Base-by-base conservation (phyloP, 2,888 invertebrate species). In the Caenorhabditis imperialis region DNA sequence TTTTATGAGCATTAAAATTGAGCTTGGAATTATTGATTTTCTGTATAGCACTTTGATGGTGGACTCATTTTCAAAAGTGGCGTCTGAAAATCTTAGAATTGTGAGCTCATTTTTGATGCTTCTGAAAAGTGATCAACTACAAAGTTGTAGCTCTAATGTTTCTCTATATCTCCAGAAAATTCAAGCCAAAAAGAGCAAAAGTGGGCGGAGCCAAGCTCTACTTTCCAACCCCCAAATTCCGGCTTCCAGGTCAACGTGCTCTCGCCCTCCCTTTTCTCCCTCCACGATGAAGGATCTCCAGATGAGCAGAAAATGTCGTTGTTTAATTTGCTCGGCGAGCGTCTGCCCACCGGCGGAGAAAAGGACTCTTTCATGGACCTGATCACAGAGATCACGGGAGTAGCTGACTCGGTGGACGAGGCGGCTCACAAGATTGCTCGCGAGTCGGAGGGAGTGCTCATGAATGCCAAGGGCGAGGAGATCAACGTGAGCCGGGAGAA, bases 321-420 rank as follows among this genome's bases (percentile, higher is more conserved):
- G n/a, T n/a, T n/a, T n/a, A n/a, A n/a, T n/a, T n/a, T n/a, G n/a
- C n/a, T n/a, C n/a, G n/a, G n/a, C n/a, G n/a, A n/a, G n/a, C n/a
- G n/a, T n/a, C 33, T 78, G 6, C 33, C 54, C 0, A 10, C 6
- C 10, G 84, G 71, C 16, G 55, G 69, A 0, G 84, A 84, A 27
- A 82, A 82, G 16, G 77, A 84, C 38, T 55, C 74, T 2, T 81
- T 79, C 63, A 55, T 85, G 65, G 78, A 85, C 47, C 48, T 85
- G 30, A 72, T 85, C n/a, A 79, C 83, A n/a, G 85, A 85, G 42
- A 74, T 81, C 8, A 75, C 83, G 1, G 85, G 83, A 1, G 80
- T 81, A 1, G 61, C 75, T 3, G 80, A 81, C 37, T 48, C 72
- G 14, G 74, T 79, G 8, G 74, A 79, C 27, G 71, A 77, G 1